Conservation (phyloP, 1,140 invertebrate species). For the Zaprionus africanus region DNA sequence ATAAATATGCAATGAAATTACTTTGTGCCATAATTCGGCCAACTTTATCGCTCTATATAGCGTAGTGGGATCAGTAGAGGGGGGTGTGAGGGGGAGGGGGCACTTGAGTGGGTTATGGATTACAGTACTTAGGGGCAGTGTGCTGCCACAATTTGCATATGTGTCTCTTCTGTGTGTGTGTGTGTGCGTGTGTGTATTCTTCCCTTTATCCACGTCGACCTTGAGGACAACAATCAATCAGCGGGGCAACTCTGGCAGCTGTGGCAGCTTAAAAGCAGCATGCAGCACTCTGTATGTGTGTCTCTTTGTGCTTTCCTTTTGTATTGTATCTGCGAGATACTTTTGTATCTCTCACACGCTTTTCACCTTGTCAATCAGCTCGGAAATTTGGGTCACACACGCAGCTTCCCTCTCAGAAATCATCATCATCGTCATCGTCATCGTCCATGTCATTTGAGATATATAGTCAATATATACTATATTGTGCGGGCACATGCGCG, state of each 20-base stretch:
- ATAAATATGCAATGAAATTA: constrained; percentile 75
- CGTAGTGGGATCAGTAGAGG: not conserved
- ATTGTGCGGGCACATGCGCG: too few relatives aligned
- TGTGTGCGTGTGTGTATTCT: constrained; percentile 10
- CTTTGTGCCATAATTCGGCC: constrained; percentile 63
- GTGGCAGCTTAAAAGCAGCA: constrained; percentile 47
- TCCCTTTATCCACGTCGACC: constrained; percentile 41
- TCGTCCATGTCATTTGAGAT: not conserved
- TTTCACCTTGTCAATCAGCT: constrained; percentile 49
- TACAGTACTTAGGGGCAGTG: not conserved
- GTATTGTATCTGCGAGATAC: constrained; percentile 25
- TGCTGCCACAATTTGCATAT: constrained; percentile 53
- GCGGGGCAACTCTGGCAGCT: constrained; percentile 34
- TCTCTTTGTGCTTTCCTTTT: not conserved
- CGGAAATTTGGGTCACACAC: constrained; percentile 45
- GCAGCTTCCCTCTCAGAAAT: constrained; percentile 16
- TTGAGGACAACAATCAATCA: constrained; percentile 81
- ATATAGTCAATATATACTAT: constrained; percentile 18
- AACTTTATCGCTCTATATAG: constrained; percentile 53
- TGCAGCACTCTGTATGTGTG: constrained; percentile 28
- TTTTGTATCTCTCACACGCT: constrained; percentile 24
- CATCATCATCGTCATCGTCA: not conserved
- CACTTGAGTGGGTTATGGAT: not conserved
- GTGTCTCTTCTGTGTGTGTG: constrained; percentile 57
- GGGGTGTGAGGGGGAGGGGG: not conserved